phyloP scores from a whole-genome alignment of 2,113 vertebrate species.

The Gorsachius goisagi region DNA sequence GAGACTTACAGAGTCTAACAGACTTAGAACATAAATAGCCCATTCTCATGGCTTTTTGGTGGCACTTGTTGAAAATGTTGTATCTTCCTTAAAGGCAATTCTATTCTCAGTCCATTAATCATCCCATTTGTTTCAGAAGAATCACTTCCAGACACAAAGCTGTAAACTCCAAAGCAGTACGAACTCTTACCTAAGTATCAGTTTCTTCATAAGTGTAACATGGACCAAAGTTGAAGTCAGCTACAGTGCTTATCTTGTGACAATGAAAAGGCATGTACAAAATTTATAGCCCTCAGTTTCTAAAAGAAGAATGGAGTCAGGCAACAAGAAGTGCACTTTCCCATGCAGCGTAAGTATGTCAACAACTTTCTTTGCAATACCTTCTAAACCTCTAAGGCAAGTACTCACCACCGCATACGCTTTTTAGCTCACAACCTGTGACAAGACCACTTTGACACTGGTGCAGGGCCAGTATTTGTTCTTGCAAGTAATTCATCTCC shows the following conservation, averaged over 20 bases:
- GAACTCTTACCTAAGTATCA: not conserved
- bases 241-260: not conserved
- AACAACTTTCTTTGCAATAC: not conserved
- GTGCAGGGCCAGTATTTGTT: not conserved
- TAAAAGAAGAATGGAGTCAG: not conserved
- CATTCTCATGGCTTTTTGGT: not conserved
- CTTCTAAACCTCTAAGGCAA: not conserved
- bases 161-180: not conserved
- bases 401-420: fast-evolving
- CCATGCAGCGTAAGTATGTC: not conserved
- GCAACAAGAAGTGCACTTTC: not conserved
- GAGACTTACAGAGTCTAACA: not conserved
- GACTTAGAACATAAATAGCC: not conserved
- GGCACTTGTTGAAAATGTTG: not conserved
- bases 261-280: not conserved
- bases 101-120: fast-evolving
- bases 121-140: not conserved
- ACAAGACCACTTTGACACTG: not conserved
- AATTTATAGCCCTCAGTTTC: not conserved
- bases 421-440: not conserved
- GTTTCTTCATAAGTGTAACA: not conserved
- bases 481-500: not conserved
- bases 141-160: not conserved
- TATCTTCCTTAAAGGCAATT: not conserved
- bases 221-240: not conserved